These are phyloP conservation scores for Apamea sordens DNA, from an alignment of 2,888 invertebrate species.

Conservation along the genomic window DNA sequence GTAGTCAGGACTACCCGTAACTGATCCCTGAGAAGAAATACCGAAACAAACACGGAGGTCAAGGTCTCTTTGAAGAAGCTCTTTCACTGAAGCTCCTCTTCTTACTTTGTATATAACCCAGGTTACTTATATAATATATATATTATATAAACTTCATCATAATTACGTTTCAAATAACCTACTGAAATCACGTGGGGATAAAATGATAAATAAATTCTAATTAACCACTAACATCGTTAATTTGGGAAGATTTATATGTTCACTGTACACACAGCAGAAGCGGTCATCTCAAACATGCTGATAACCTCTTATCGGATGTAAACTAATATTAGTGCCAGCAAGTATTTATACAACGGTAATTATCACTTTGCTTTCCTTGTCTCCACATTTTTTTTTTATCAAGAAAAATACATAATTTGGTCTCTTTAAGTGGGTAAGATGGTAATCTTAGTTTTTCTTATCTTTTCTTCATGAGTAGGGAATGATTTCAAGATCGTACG, in stretches of 20 bases:
- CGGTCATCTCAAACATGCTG: constrained; percentile 10
- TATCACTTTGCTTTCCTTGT: background rate
- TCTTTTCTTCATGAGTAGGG: too few species aligned
- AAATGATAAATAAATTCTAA: background rate
- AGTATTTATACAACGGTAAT: background rate
- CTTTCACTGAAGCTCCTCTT: background rate
- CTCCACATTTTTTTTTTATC: background rate
- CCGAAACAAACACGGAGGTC: background rate
- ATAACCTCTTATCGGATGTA: constrained; percentile 24
- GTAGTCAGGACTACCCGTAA: too few species aligned
- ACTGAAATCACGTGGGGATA: background rate
- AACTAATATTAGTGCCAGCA: background rate
- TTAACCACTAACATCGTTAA: background rate
- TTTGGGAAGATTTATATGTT: background rate
- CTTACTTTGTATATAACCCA: background rate
- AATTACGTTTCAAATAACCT: background rate
- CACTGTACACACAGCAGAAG: background rate
- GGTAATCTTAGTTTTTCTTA: background rate
- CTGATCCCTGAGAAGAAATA: background rate
- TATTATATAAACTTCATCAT: background rate
- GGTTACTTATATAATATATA: too few species aligned
- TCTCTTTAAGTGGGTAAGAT: background rate
- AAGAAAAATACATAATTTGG: background rate
- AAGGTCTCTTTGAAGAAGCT: background rate
- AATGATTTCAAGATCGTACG: background rate